phyloP scores from a whole-genome alignment of 1,140 invertebrate genomes.

The Amyelois transitella region DNA sequence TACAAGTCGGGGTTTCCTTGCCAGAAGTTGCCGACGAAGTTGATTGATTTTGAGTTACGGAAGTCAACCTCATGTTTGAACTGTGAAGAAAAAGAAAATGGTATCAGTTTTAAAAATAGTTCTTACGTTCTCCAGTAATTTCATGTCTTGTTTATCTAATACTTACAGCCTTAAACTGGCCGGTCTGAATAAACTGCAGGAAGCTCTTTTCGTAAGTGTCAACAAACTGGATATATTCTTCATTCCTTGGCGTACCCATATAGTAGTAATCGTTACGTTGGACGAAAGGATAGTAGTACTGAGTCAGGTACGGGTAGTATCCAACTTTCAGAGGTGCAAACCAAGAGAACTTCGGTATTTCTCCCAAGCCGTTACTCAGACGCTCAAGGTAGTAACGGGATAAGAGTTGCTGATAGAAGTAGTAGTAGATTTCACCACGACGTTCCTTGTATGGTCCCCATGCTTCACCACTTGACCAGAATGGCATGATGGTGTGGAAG shows the following conservation, averaged over 20 bases:
- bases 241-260: conserved; percentile 37
- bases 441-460: conserved; percentile 55
- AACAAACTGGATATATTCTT: conserved; percentile 44
- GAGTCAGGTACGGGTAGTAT: conserved; percentile 72
- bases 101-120: not conserved
- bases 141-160: not conserved
- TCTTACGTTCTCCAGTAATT: not conserved
- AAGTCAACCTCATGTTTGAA: conserved; percentile 61
- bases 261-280: conserved; percentile 48
- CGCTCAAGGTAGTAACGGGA: conserved; percentile 82
- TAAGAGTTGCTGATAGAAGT: conserved; percentile 77
- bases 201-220: conserved; percentile 55
- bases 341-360: conserved; percentile 77
- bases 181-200: conserved; percentile 45
- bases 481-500: conserved; percentile 79
- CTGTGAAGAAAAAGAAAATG: conserved; percentile 29
- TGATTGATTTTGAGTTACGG: conserved; percentile 69
- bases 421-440: conserved; percentile 78
- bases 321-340: conserved; percentile 73
- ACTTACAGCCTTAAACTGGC: conserved; percentile 56
- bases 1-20: conserved; percentile 80
- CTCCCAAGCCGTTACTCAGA: conserved; percentile 76
- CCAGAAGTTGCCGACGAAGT: conserved; percentile 80
- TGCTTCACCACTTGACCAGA: conserved; percentile 77
- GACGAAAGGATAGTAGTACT: conserved; percentile 37